Percentiles rank a stretch among this genome's conserved stretches.
Conservation (phyloP, 2,888 invertebrate genomes). For the Macrosiphum euphorbiae region DNA sequence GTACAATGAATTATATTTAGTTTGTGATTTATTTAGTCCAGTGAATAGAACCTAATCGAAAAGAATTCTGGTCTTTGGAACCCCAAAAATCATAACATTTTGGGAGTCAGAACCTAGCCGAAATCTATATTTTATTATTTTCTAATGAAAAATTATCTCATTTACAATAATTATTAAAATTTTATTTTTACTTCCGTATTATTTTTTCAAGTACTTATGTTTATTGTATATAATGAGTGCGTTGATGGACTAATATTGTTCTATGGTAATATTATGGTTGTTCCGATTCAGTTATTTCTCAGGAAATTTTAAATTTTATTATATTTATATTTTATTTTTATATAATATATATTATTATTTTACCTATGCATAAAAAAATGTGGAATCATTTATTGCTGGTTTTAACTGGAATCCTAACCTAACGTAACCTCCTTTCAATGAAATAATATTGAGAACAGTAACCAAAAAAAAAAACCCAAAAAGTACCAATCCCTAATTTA, state of each 20-base stretch:
- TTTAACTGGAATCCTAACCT: not conserved
- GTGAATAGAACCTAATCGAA: not conserved
- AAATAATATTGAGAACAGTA: not conserved
- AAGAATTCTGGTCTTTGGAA: not conserved
- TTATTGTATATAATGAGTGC: not conserved
- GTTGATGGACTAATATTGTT: not conserved
- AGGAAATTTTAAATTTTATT: not conserved
- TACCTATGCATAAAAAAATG: not conserved
- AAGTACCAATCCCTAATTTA: not conserved
- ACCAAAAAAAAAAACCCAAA: not conserved
- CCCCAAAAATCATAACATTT: not conserved
- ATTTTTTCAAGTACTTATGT: not conserved
- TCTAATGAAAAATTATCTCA: not conserved
- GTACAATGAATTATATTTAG: not conserved
- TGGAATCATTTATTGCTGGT: not conserved
- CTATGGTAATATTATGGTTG: not conserved
- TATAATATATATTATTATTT: too few species aligned
- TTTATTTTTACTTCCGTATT: not conserved
- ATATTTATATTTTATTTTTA: not conserved
- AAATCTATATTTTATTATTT: not conserved
- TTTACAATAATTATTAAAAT: not conserved
- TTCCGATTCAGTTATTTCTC: not conserved
- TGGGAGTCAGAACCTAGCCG: not conserved
- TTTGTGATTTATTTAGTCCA: not conserved
- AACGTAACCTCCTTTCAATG: not conserved